Evolutionary conservation across 2,113 vertebrate genomes (phyloP), one percentile per base, ranked within the genome.

Genomic region (Chlamydotis undulata): DNA sequence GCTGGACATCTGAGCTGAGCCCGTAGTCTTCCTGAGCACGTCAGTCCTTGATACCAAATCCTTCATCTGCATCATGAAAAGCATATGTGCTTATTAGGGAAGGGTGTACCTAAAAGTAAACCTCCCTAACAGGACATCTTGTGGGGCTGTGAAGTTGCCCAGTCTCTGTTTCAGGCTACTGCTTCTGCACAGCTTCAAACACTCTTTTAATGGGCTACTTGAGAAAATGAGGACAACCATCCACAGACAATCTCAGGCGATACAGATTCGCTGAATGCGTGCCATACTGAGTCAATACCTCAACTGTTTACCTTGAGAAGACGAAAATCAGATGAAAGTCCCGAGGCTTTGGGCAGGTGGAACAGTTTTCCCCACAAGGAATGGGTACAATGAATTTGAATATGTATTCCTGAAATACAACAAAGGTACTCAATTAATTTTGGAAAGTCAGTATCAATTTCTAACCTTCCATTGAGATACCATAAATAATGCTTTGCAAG

Each of bases 401-500:
- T 83, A 47, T 80, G 65, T 77, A 77, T 87, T 55, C 16, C 67
- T 96, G 90, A 77, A 95, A 87, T 61, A 89, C 85, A 95, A 95
- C 68, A 91, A 94, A 82, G 82, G 25, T 83, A 84, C 71, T 96
- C 67, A 56, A 80, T 93, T 94, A 94, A 67, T 79, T 93, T 94
- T 91, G 86, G 63, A 64, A 75, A 91, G 70, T 90, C 96, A 87
- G 60, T 89, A 95, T 95, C 92, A 84, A 88, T 94, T 96, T 96
- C 82, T 91, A 31, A 94, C 79, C 65, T 90, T 97, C 75, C 43
- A 90, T 1, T 93, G 76, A 95, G 75, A 81, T 94, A 83, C 69
- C 69, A 89, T 87, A 97, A 96, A 93, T 89, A 95, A 75, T 67
- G 68, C 55, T 96, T 83, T 93, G 35, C 59, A 93, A 82, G 90